A percentile compares a stretch with the other conserved stretches of the same genome.
Conservation (phyloP, 2,888 invertebrate species). For the Drosophila infuscata region DNA sequence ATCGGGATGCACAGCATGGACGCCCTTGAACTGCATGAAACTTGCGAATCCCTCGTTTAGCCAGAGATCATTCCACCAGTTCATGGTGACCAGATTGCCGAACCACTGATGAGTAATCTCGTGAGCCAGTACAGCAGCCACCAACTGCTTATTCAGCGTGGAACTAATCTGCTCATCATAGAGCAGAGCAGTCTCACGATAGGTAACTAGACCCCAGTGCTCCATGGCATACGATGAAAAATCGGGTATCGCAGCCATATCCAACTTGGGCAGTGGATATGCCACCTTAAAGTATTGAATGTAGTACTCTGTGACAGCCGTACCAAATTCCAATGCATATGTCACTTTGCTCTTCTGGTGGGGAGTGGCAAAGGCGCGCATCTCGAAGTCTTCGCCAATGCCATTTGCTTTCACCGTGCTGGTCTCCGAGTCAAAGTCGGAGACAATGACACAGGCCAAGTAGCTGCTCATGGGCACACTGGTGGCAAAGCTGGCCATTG, state of each 20-base stretch:
- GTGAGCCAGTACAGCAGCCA: conserved; percentile 93
- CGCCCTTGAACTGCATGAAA: conserved; percentile 93
- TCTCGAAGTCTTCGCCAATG: conserved; percentile 87
- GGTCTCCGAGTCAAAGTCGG: conserved; percentile 90
- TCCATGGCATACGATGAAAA: conserved; percentile 93
- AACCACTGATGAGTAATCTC: conserved; percentile 98
- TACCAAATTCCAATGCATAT: conserved; percentile 91
- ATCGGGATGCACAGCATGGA: conserved; percentile 88
- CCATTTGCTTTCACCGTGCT: conserved; percentile 86
- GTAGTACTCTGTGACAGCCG: conserved; percentile 91
- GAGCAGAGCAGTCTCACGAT: conserved; percentile 93
- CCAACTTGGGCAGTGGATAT: conserved; percentile 94
- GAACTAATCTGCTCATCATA: conserved; percentile 91
- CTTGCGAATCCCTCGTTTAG: conserved; percentile 96
- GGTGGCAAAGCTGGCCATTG: conserved; percentile 90
- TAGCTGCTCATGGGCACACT: conserved; percentile 98
- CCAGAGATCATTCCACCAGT: conserved; percentile 97
- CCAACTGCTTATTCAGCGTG: conserved; percentile 89
- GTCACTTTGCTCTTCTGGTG: conserved; percentile 90
- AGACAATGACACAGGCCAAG: conserved; percentile 94
- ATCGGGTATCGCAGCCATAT: conserved; percentile 84
- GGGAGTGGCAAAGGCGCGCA: conserved; percentile 91
- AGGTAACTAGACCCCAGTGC: conserved; percentile 97
- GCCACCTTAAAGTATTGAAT: conserved; percentile 92
- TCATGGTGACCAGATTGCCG: conserved; percentile 95